These are phyloP conservation scores for Caiman crocodilus DNA, from an alignment of 2,797 vertebrate genomes.

Conservation along the genomic window DNA sequence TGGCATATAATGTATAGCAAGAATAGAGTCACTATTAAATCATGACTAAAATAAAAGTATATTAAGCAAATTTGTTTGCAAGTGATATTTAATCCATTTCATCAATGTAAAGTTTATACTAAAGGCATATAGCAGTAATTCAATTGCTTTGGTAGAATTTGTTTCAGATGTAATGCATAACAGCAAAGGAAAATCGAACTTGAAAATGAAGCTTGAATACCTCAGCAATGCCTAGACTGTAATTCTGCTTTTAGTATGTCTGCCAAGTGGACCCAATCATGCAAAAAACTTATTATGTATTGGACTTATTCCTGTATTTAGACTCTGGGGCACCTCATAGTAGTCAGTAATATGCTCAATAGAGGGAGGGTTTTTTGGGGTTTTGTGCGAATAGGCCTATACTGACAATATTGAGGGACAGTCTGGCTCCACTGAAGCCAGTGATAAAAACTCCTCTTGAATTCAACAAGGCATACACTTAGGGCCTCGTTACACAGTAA, in stretches of 20 bases:
- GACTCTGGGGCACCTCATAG: neutral
- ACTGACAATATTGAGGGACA: neutral
- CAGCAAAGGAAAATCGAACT: neutral
- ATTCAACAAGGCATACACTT: neutral
- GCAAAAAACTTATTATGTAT: neutral
- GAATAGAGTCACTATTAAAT: neutral
- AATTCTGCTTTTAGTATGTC: neutral
- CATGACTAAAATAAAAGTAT: neutral
- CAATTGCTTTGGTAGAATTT: neutral
- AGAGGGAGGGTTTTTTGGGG: neutral
- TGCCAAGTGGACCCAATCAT: neutral
- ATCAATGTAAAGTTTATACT: neutral
- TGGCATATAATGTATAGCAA: neutral
- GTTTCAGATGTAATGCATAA: neutral
- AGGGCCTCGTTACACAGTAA: neutral
- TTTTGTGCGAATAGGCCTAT: neutral
- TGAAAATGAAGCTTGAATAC: neutral
- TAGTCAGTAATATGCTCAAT: neutral
- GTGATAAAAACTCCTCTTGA: neutral
- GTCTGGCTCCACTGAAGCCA: neutral
- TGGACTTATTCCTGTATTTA: neutral
- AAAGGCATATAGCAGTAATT: neutral
- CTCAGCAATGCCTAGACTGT: neutral
- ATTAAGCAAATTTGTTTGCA: neutral
- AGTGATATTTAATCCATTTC: neutral